These are phyloP conservation scores for Alfaro cultratus DNA, from an alignment of 2,797 vertebrate genomes.

Conservation along the genomic window DNA sequence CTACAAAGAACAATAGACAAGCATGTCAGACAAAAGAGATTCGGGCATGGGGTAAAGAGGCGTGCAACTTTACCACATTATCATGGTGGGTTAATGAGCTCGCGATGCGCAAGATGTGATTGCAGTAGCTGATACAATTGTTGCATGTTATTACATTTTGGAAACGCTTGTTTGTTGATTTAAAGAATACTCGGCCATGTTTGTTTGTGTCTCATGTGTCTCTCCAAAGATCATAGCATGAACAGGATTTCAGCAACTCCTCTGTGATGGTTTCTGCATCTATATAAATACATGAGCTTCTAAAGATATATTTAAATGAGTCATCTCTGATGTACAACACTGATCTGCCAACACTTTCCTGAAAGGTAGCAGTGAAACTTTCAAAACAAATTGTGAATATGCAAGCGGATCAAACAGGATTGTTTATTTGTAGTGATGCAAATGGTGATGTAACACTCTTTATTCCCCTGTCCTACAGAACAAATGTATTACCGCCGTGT, in stretches of 20 bases:
- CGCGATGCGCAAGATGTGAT: constrained; percentile 53
- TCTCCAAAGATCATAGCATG: constrained; percentile 18
- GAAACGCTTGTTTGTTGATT: constrained; percentile 51
- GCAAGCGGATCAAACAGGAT: constrained; percentile 18
- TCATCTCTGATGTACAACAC: constrained; percentile 29
- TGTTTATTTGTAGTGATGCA: constrained; percentile 4
- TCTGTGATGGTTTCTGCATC: constrained; percentile 6
- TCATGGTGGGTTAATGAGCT: constrained; percentile 55
- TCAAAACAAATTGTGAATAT: constrained; percentile 13
- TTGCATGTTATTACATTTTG: constrained; percentile 45
- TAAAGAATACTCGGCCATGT: constrained; percentile 15
- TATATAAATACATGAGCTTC: constrained; percentile 38
- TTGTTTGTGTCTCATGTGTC: constrained; percentile 25
- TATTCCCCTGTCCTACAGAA: background rate
- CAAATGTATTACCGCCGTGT: background rate
- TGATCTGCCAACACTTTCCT: constrained; percentile 20
- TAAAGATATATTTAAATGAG: constrained; percentile 39
- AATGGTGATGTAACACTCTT: constrained; percentile 16
- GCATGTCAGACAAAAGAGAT: constrained; percentile 59
- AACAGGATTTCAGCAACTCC: constrained; percentile 37
- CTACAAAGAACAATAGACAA: constrained; percentile 70
- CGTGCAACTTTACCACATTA: constrained; percentile 57
- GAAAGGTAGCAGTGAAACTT: constrained; percentile 28
- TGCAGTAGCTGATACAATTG: constrained; percentile 49
- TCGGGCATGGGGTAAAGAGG: constrained; percentile 43